Evolutionary conservation across 2,113 vertebrate genomes (phyloP).

Genomic region (Cettia cetti): DNA sequence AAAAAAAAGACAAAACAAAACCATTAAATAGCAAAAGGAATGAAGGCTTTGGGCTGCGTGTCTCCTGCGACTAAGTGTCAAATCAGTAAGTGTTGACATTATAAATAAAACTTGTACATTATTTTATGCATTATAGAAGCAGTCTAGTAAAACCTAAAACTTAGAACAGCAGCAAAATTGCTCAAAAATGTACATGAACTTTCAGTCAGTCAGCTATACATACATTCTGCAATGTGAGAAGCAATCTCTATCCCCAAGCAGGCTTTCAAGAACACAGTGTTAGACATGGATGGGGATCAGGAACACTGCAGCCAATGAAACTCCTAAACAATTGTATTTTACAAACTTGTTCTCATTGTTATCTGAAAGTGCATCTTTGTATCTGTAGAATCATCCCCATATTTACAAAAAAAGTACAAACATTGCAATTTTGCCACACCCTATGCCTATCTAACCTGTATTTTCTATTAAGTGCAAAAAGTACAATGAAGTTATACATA

Average conservation of each 20-base stretch:
- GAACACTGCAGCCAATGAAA: not conserved
- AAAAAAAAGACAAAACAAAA: not conserved
- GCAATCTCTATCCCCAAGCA: not conserved
- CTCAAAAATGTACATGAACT: not conserved
- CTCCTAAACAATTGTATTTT: not conserved
- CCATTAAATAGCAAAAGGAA: not conserved
- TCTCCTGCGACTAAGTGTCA: not conserved
- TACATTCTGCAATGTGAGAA: not conserved
- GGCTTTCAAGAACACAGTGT: not conserved
- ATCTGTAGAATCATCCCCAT: slow-evolving; percentile 43
- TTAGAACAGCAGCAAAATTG: slow-evolving; percentile 28
- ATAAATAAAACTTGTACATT: slow-evolving; percentile 35
- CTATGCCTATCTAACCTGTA: not conserved
- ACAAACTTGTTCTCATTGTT: not conserved
- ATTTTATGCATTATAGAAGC: not conserved
- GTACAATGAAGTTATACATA: not conserved
- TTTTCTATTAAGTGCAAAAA: slow-evolving; percentile 52
- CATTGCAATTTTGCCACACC: not conserved
- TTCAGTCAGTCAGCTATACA: slow-evolving; percentile 35
- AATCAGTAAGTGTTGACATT: not conserved
- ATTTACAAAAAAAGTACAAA: slow-evolving; percentile 31
- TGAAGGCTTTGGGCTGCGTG: not conserved
- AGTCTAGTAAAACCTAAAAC: slow-evolving; percentile 7
- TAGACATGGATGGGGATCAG: not conserved
- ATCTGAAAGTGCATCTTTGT: slow-evolving; percentile 48